Evolutionary conservation across 2,888 invertebrate species (phyloP).

Genomic region (Neoscelio sp.): DNA sequence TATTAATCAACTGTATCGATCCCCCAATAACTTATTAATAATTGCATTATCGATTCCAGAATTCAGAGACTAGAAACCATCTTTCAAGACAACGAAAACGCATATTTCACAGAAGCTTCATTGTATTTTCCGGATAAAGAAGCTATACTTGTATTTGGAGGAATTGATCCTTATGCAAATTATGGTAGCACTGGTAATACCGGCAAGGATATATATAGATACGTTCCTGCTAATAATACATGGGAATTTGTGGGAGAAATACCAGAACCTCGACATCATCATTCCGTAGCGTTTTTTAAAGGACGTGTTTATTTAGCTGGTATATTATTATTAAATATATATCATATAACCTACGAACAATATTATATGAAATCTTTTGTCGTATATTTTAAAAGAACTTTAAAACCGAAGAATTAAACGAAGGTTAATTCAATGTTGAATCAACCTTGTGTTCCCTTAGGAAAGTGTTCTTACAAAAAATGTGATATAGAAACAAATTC

Average conservation of each 20-base stretch:
- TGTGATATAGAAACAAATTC: no score
- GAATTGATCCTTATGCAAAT: slow-evolving; percentile 86
- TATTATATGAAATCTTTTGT: no score
- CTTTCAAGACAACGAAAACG: slow-evolving; percentile 76
- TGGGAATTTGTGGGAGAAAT: slow-evolving; percentile 89
- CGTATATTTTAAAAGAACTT: no score
- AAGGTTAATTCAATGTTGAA: no score
- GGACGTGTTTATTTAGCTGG: slow-evolving; percentile 88
- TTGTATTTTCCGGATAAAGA: slow-evolving; percentile 86
- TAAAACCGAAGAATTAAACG: no score
- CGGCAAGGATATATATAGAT: slow-evolving; percentile 87
- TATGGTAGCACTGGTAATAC: slow-evolving; percentile 85
- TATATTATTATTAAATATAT: slow-evolving; percentile 70
- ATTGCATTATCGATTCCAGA: slow-evolving; percentile 27
- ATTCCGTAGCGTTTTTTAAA: slow-evolving; percentile 86
- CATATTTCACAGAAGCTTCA: slow-evolving; percentile 84
- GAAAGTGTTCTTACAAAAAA: no score
- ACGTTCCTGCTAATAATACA: slow-evolving; percentile 85
- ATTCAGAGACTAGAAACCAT: slow-evolving; percentile 69
- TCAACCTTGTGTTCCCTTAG: no score
- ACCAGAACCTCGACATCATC: slow-evolving; percentile 89
- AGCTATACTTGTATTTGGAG: slow-evolving; percentile 88
- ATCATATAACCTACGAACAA: no score
- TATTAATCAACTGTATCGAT: not conserved
- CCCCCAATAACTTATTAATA: not conserved